These are phyloP conservation scores for Peromyscus californicus DNA, from an alignment of 2,113 vertebrate genomes.

Conservation along the genomic window DNA sequence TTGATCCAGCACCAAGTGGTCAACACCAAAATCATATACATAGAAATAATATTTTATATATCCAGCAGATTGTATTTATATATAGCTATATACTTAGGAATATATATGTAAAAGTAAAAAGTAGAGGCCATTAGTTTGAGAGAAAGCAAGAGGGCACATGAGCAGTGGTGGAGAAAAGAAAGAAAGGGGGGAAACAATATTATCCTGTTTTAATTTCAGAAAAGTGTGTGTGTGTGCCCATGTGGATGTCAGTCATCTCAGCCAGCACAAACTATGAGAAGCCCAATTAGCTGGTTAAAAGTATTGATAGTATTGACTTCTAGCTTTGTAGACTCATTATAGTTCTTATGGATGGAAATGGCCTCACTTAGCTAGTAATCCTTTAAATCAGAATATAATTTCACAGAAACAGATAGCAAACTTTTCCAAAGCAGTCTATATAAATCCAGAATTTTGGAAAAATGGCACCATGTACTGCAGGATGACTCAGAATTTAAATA, in stretches of 20 bases:
- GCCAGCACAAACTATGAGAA: background rate
- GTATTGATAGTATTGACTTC: background rate
- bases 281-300: background rate
- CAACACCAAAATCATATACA: background rate
- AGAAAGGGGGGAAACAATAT: background rate
- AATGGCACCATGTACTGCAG: background rate
- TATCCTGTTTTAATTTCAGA: background rate
- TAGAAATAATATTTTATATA: too few species aligned
- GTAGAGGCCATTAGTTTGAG: background rate
- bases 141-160: background rate
- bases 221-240: background rate
- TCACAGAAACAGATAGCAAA: background rate
- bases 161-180: background rate
- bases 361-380: background rate
- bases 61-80: background rate
- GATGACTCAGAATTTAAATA: background rate
- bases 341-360: background rate
- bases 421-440: background rate
- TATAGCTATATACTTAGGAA: background rate
- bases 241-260: background rate
- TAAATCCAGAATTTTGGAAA: background rate
- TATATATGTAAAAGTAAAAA: background rate
- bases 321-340: background rate
- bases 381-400: background rate
- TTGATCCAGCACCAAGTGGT: background rate